A percentile compares a stretch with the other conserved stretches of the same genome.
These are phyloP conservation scores for Drosophila merina DNA, from an alignment of 2,888 invertebrate species.

Conservation along the genomic window DNA sequence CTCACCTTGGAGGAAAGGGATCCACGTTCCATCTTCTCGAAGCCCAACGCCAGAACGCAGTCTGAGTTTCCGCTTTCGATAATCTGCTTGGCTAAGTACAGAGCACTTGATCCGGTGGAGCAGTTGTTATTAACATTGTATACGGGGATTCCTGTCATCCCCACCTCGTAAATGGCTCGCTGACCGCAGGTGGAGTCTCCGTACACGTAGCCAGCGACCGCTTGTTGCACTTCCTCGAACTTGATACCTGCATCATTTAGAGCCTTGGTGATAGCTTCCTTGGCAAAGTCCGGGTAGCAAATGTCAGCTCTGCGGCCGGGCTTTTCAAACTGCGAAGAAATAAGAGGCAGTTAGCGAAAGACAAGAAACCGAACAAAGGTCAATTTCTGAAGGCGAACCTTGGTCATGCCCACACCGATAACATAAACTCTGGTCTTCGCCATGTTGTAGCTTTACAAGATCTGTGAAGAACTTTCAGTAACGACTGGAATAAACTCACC, in stretches of 20 bases:
- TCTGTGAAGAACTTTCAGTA: constrained; percentile 16
- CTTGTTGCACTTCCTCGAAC: constrained; percentile 93
- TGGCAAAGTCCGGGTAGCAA: constrained; percentile 98
- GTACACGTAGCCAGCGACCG: constrained; percentile 96
- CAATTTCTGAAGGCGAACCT: constrained; percentile 85
- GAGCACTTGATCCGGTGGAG: constrained; percentile 97
- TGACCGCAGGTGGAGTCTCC: constrained; percentile 98
- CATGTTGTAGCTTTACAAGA: constrained; percentile 60
- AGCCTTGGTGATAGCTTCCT: constrained; percentile 95
- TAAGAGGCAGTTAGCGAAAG: neutral
- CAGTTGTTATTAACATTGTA: constrained; percentile 99
- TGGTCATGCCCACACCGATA: constrained; percentile 98
- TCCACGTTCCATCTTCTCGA: constrained; percentile 99
- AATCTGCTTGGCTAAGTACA: constrained; percentile 95
- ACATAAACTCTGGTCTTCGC: constrained; percentile 89
- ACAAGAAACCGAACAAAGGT: constrained; percentile 51
- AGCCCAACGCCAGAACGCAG: constrained; percentile 96
- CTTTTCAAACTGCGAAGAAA: constrained; percentile 91
- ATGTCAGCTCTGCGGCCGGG: constrained; percentile 91
- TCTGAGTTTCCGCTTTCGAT: constrained; percentile 94
- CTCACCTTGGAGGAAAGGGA: constrained; percentile 90
- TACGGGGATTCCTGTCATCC: constrained; percentile 98
- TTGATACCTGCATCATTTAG: constrained; percentile 91
- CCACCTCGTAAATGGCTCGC: constrained; percentile 95
- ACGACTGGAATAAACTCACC: constrained; percentile 12